phyloP scores from a whole-genome alignment of 2,888 invertebrate genomes.

The Harpalus rufipes region DNA sequence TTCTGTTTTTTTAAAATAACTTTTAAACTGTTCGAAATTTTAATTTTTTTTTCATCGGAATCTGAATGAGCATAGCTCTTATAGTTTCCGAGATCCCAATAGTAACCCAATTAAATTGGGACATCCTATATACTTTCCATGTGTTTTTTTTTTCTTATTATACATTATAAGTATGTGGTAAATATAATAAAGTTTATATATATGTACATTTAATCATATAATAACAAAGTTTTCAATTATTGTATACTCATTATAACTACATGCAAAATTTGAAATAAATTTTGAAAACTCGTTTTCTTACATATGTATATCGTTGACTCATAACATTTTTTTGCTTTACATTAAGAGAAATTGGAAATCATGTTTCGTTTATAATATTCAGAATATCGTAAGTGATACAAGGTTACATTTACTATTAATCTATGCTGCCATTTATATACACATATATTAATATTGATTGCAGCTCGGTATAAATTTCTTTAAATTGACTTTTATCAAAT shows the following conservation, averaged over 20 bases:
- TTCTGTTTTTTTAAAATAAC: too few relatives aligned
- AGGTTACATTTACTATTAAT: neutral
- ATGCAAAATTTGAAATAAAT: neutral
- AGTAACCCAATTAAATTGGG: too few relatives aligned
- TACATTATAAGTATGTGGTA: neutral
- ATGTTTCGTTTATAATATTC: neutral
- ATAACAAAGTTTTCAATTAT: neutral
- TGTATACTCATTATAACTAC: too few relatives aligned
- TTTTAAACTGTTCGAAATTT: too few relatives aligned
- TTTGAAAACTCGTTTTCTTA: slow-evolving; percentile 2
- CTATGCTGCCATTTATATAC: slow-evolving; percentile 22
- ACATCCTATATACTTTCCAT: too few relatives aligned
- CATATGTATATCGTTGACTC: neutral
- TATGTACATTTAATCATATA: neutral
- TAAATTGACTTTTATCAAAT: slow-evolving; percentile 54
- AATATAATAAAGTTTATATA: neutral
- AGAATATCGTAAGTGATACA: neutral
- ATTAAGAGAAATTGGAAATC: slow-evolving; percentile 2
- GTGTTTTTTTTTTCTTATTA: neutral
- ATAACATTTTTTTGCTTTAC: slow-evolving; percentile 11
- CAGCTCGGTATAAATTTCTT: slow-evolving; percentile 49
- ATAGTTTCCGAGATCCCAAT: too few relatives aligned
- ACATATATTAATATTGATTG: slow-evolving; percentile 26
- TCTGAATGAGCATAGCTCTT: too few relatives aligned
- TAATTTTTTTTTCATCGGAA: too few relatives aligned